Conservation (phyloP, 1,140 invertebrate species). For the Drosophila pruinosa region DNA sequence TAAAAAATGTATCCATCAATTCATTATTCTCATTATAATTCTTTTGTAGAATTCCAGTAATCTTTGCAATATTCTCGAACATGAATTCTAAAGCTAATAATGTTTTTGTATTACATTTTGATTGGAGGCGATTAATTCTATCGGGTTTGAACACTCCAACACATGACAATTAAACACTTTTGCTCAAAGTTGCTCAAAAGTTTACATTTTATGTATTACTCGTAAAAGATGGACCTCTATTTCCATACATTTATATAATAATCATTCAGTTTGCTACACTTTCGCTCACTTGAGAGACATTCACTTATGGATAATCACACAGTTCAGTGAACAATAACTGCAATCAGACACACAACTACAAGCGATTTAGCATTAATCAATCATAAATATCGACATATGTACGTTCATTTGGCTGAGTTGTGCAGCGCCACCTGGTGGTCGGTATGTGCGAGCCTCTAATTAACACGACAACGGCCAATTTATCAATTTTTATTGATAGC, state of each 20-base stretch:
- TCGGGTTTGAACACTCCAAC: too few relatives aligned
- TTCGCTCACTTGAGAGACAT: constrained; percentile 42
- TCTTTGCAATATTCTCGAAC: too few relatives aligned
- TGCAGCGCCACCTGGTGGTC: constrained; percentile 53
- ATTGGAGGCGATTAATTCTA: too few relatives aligned
- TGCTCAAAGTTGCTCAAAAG: neutral
- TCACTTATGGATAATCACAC: constrained; percentile 33
- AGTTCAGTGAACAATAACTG: constrained; percentile 44
- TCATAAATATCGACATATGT: constrained; percentile 26
- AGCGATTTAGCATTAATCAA: constrained; percentile 41
- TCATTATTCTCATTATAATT: too few relatives aligned
- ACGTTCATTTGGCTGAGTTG: neutral
- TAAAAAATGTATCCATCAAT: too few relatives aligned
- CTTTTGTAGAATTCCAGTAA: too few relatives aligned
- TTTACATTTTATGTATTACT: neutral
- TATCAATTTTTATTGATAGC: constrained; percentile 52
- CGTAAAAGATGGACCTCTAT: neutral
- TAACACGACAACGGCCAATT: constrained; percentile 51
- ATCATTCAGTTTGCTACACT: constrained; percentile 13
- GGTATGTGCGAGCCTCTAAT: constrained; percentile 34
- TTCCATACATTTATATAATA: neutral
- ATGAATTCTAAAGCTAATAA: too few relatives aligned
- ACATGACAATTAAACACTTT: neutral
- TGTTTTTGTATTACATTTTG: too few relatives aligned
- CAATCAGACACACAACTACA: constrained; percentile 57